Evolutionary conservation across 2,888 invertebrate species (phyloP).

Genomic region (Ormyrus rosae): DNA sequence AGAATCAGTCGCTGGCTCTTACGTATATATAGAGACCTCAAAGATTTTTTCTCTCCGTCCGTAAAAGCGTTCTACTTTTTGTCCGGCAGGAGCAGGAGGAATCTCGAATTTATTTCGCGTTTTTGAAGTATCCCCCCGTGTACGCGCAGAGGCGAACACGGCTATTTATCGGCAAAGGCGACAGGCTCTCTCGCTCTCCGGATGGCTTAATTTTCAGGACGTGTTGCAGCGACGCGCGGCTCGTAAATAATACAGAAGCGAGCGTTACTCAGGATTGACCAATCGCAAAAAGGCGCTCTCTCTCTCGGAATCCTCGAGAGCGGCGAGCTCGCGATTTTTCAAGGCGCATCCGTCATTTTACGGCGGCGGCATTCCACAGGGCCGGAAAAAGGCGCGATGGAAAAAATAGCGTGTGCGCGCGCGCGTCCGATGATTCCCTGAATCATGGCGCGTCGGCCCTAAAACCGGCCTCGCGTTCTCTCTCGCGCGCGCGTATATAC

Average conservation of each 20-base stretch:
- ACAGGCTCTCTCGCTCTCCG: neutral
- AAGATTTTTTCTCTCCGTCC: constrained; percentile 20
- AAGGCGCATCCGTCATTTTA: constrained; percentile 24
- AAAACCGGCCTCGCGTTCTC: no score
- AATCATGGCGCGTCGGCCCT: constrained; percentile 26
- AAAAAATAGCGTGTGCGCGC: neutral
- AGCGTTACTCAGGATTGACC: constrained; percentile 40
- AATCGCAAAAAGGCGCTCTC: constrained; percentile 12
- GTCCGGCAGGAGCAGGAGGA: neutral
- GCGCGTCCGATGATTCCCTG: constrained; percentile 32
- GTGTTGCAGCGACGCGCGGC: neutral
- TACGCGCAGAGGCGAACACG: constrained; percentile 2
- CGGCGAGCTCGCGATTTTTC: constrained; percentile 8
- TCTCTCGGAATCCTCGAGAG: neutral
- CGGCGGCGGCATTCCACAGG: constrained; percentile 30
- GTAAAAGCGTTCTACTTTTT: constrained; percentile 29
- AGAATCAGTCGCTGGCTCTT: neutral
- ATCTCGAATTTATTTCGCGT: constrained; percentile 46
- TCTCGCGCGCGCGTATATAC: neutral
- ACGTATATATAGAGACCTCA: constrained; percentile 40
- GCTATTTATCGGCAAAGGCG: constrained; percentile 19
- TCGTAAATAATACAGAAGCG: constrained; percentile 39
- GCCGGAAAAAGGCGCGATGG: neutral
- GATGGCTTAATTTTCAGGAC: constrained; percentile 54
- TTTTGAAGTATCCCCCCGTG: constrained; percentile 23